These are phyloP conservation scores for Phenganax marumi DNA, from an alignment of 92 coral and sea anemone species.

Conservation along the genomic window DNA sequence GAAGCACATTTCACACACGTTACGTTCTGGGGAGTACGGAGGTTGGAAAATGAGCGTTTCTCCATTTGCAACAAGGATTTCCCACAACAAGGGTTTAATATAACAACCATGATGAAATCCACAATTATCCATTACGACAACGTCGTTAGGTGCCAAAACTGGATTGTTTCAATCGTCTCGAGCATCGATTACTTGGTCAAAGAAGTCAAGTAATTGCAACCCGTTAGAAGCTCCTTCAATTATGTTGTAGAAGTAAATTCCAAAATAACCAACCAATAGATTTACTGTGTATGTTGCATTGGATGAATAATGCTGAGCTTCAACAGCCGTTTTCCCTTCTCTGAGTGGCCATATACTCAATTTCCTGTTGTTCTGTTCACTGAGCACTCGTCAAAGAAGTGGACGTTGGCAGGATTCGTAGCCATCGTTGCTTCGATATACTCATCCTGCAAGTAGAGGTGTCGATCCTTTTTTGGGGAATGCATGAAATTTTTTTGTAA, in stretches of 20 bases:
- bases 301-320: slow-evolving; percentile 64
- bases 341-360: slow-evolving; percentile 55
- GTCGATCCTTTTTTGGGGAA: slow-evolving; percentile 43
- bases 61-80: slow-evolving; percentile 51
- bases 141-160: slow-evolving; percentile 54
- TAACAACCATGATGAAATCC: slow-evolving; percentile 66
- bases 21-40: slow-evolving; percentile 61
- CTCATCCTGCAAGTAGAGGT: not conserved
- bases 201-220: slow-evolving; percentile 43
- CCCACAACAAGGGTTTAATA: slow-evolving; percentile 54
- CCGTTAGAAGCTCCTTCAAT: slow-evolving; percentile 62
- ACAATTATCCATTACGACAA: slow-evolving; percentile 64
- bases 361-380: slow-evolving; percentile 47
- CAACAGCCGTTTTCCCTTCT: slow-evolving; percentile 50
- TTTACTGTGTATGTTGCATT: slow-evolving; percentile 61
- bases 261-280: slow-evolving; percentile 55
- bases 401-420: not conserved
- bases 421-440: not conserved
- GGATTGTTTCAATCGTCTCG: slow-evolving; percentile 50
- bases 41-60: slow-evolving; percentile 63
- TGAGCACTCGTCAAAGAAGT: slow-evolving; percentile 18
- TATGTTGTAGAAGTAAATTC: slow-evolving; percentile 52
- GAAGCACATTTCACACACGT: slow-evolving; percentile 58
- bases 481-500: slow-evolving; percentile 46
- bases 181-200: slow-evolving; percentile 51